Conservation (phyloP, 2,113 vertebrate genomes). For the Monarcha castaneiventris region DNA sequence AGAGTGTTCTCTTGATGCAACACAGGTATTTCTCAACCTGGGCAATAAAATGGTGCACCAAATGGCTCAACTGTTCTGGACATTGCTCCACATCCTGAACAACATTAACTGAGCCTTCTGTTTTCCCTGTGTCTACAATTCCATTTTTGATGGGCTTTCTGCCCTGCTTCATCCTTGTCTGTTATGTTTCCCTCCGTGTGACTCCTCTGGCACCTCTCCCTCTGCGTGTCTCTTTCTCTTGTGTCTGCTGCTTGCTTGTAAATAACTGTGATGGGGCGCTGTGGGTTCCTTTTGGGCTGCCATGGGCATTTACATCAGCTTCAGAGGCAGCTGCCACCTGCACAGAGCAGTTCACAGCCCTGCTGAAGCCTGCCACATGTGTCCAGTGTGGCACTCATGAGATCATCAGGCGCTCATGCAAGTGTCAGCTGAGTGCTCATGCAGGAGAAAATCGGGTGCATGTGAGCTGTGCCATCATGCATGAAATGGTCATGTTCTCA, state of each 20-base stretch:
- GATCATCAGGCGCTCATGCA: neutral
- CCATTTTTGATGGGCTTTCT: neutral
- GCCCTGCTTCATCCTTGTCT: neutral
- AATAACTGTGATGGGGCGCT: neutral
- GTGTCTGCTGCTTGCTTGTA: neutral
- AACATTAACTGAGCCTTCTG: neutral
- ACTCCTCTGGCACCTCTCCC: neutral
- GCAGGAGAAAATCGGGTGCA: neutral
- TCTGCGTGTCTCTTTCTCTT: neutral
- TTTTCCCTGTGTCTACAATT: neutral
- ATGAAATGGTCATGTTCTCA: neutral
- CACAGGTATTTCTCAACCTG: neutral
- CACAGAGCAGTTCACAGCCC: neutral
- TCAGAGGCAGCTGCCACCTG: neutral
- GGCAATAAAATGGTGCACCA: neutral
- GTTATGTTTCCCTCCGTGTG: neutral
- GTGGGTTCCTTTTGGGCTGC: neutral
- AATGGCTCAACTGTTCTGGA: neutral
- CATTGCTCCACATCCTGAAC: neutral
- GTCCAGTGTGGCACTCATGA: neutral
- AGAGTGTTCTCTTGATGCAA: neutral
- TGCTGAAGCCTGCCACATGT: accelerated
- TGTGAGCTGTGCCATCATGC: neutral
- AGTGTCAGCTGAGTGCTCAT: neutral
- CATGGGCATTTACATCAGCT: neutral